Evolutionary conservation across 2,797 vertebrate species (phyloP).

Genomic region (Xerus rutilus): DNA sequence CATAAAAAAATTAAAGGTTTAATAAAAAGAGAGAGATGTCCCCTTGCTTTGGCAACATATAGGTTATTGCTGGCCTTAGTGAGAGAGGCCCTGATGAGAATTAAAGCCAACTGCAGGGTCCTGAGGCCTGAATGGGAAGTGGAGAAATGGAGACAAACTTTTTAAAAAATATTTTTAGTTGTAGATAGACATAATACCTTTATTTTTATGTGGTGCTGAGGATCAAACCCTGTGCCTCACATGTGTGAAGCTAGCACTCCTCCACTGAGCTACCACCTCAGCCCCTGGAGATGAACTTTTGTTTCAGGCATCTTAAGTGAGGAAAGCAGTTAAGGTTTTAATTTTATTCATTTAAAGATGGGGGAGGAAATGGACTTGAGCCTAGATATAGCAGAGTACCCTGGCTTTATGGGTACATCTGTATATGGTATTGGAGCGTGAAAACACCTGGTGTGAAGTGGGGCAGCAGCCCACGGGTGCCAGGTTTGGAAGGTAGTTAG

Average conservation of each 20-base stretch:
- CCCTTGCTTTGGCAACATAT: background rate
- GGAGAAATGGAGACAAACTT: background rate
- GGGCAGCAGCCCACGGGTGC: background rate
- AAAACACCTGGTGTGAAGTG: background rate
- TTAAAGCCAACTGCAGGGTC: background rate
- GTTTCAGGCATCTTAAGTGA: background rate
- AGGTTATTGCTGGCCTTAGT: background rate
- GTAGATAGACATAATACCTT: too few relatives aligned
- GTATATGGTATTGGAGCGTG: background rate
- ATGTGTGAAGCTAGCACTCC: too few relatives aligned
- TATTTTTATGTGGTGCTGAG: too few relatives aligned
- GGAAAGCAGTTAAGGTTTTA: background rate
- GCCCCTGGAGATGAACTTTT: too few relatives aligned
- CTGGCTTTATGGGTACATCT: background rate
- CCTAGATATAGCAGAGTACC: background rate
- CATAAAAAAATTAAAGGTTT: too few relatives aligned
- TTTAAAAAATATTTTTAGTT: too few relatives aligned
- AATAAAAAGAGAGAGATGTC: too few relatives aligned
- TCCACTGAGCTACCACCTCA: too few relatives aligned
- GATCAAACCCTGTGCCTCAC: too few relatives aligned
- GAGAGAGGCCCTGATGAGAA: background rate
- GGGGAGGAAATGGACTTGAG: background rate
- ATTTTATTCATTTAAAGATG: background rate
- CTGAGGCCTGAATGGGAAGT: background rate
- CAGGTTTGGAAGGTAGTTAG: background rate